phyloP scores from a whole-genome alignment of 2,888 invertebrate genomes.

The Lagria hirta region DNA sequence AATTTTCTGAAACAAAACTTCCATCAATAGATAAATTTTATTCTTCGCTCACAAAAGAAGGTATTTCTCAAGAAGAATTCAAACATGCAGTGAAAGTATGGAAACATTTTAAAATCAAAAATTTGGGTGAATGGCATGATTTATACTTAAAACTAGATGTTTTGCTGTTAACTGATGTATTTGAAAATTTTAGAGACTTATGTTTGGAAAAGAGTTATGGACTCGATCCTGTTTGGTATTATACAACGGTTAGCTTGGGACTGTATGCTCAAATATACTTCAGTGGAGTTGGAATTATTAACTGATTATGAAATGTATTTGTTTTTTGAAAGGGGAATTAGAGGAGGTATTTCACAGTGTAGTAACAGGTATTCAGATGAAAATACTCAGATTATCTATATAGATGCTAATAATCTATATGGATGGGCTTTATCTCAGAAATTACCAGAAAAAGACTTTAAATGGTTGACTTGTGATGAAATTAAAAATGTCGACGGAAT shows the following conservation, averaged over 20 bases:
- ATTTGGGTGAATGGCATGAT: constrained; percentile 38
- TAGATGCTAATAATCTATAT: constrained; percentile 25
- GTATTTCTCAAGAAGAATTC: constrained; percentile 18
- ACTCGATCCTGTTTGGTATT: constrained; percentile 37
- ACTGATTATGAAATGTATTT: constrained; percentile 23
- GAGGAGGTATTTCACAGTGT: constrained; percentile 18
- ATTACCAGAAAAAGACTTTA: constrained; percentile 17
- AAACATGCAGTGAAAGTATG: constrained; percentile 19
- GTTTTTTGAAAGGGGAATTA: constrained; percentile 21
- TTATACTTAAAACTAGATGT: constrained; percentile 40
- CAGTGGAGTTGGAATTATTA: constrained; percentile 17
- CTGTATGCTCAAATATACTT: constrained; percentile 32
- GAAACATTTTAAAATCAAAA: constrained; percentile 23
- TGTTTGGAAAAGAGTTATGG: constrained; percentile 32
- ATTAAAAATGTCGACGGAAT: constrained; percentile 21
- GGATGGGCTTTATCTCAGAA: constrained; percentile 25
- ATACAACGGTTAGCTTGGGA: constrained; percentile 33
- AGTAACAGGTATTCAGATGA: constrained; percentile 19
- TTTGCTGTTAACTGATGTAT: constrained; percentile 37
- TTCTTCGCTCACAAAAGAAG: constrained; percentile 13
- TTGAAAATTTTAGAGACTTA: constrained; percentile 39
- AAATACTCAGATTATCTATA: constrained; percentile 24
- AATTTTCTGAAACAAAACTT: constrained; percentile 13
- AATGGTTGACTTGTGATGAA: constrained; percentile 22
- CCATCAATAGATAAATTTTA: constrained; percentile 11